phyloP scores from a whole-genome alignment of 1,140 invertebrate genomes.

The Tribolium castaneum region DNA sequence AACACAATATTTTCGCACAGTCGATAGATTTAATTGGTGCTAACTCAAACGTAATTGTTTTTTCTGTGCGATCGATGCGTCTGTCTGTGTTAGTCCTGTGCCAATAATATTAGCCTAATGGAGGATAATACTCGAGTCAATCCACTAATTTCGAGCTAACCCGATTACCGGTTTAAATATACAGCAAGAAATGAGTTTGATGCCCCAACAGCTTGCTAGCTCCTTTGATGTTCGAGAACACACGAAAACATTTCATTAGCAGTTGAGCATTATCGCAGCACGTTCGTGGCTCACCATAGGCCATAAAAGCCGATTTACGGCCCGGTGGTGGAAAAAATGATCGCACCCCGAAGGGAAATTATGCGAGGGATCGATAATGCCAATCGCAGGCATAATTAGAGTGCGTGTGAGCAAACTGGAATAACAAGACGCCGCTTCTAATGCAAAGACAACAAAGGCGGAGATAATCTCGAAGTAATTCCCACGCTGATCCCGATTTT shows the following conservation, averaged over 20 bases:
- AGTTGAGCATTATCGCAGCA: slow-evolving; percentile 21
- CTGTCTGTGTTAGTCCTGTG: too few species aligned
- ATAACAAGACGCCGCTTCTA: slow-evolving; percentile 14
- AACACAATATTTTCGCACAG: too few species aligned
- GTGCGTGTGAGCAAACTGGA: background rate
- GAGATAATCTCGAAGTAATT: slow-evolving; percentile 17
- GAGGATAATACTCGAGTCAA: background rate
- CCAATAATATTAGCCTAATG: too few species aligned
- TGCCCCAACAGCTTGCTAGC: slow-evolving; percentile 1
- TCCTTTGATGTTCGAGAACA: slow-evolving; percentile 3
- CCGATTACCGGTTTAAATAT: background rate
- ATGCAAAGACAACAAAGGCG: slow-evolving; percentile 9
- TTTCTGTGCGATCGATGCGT: too few species aligned
- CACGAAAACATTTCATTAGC: slow-evolving; percentile 35
- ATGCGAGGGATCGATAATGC: slow-evolving; percentile 14
- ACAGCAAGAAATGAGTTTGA: slow-evolving; percentile 5
- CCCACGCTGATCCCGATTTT: slow-evolving; percentile 2
- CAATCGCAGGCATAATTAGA: slow-evolving; percentile 10
- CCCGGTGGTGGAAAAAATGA: background rate
- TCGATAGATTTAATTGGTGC: too few species aligned
- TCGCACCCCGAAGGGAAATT: slow-evolving; percentile 24
- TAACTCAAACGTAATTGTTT: too few species aligned
- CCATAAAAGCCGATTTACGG: slow-evolving; percentile 30
- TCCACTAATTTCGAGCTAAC: background rate
- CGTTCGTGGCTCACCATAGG: slow-evolving; percentile 23